phyloP scores from a whole-genome alignment of 2,888 invertebrate genomes.

The Altica lythri region DNA sequence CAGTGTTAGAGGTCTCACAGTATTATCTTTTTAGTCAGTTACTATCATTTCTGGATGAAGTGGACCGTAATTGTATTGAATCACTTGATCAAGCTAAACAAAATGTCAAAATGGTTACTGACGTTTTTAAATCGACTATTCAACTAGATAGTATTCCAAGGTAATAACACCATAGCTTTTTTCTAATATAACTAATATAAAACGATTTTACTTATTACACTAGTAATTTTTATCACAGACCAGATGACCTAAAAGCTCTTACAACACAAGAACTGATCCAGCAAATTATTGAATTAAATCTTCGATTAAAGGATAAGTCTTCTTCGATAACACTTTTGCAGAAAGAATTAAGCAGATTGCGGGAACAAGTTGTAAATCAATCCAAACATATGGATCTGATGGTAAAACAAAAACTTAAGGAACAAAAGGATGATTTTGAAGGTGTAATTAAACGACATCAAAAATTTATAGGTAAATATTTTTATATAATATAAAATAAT shows the following conservation, averaged over 20 bases:
- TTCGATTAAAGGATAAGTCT: constrained; percentile 66
- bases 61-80: constrained; percentile 58
- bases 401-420: constrained; percentile 57
- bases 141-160: constrained; percentile 53
- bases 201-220: not conserved
- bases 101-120: constrained; percentile 43
- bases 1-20: too few species aligned
- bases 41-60: constrained; percentile 68
- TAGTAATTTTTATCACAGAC: constrained; percentile 44
- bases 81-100: constrained; percentile 49
- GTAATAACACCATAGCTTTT: constrained; percentile 44
- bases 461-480: constrained; percentile 68
- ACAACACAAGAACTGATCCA: constrained; percentile 66
- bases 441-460: constrained; percentile 76
- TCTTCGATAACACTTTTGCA: constrained; percentile 65
- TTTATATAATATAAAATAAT: too few species aligned
- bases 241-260: constrained; percentile 62
- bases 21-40: constrained; percentile 62
- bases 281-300: constrained; percentile 64
- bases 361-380: constrained; percentile 58
- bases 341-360: constrained; percentile 64
- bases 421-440: constrained; percentile 75
- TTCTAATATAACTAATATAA: not conserved
- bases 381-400: constrained; percentile 56
- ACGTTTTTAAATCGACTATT: constrained; percentile 46